Evolutionary conservation across 2,888 invertebrate species (phyloP), one percentile per base, ranked within the genome.

Genomic region (Malthinus seriepunctatus): DNA sequence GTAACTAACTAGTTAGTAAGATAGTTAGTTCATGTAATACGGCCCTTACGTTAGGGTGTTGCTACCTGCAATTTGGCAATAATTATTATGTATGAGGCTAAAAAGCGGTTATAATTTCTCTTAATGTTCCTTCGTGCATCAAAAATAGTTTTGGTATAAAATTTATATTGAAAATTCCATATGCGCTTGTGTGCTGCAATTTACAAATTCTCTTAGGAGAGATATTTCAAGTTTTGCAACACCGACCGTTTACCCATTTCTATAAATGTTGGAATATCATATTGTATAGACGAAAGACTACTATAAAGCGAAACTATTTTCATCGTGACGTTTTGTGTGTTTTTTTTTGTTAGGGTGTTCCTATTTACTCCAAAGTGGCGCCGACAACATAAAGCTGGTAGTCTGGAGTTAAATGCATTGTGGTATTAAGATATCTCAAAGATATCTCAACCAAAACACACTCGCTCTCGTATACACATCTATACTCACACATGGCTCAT

Each of bases 361-460:
- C 51, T 42, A 60, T 56, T 60, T 55, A 56, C 49, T 53, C 47
- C 44, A 53, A 53, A 56, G 50, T 51, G 53, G 53, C 60, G 63
- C 59, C 63, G 60, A 56, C 60, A 63, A 48, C 54, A 60, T 60
- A 63, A 56, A 63, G 60, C 56, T 53, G 52, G 45, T 57, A 60
- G 58, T 60, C 60, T 56, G 56, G 45, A 23, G 39, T 56, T 60
- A 54, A 55, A 60, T 55, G 59, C 55, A 54, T 45, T 55, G 46
- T 45, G 59, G 59, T 44, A 60, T 60, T 60, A 60, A 60, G 55
- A 60, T 60, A 55, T 60, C 59, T 46, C 32, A 34, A 5, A 39
- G 50, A 60, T 60, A 51, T 59, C 51, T 53, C 39, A 42, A 42
- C 39, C 39, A 42, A 42, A 23, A 23, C 23, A 23, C 23, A 23